These are phyloP conservation scores for Pardosa pseudoannulata DNA, from an alignment of 2,888 invertebrate genomes.

Conservation along the genomic window DNA sequence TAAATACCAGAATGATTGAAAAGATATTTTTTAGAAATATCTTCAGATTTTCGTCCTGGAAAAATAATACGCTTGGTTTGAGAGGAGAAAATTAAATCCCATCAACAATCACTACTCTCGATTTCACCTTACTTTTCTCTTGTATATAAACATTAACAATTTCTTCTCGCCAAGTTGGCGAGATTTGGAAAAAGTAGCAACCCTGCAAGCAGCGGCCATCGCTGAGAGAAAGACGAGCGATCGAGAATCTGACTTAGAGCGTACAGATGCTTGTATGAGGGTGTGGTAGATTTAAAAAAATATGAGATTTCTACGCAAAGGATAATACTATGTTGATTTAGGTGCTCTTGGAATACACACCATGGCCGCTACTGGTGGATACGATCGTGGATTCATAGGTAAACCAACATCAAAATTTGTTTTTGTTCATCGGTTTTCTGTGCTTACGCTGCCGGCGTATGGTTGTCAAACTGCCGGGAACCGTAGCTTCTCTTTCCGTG, in stretches of 20 bases:
- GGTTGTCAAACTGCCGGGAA: conserved; percentile 34
- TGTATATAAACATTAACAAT: too few relatives aligned
- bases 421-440: conserved; percentile 17
- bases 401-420: background rate
- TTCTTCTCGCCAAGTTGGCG: background rate
- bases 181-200: conserved; percentile 25
- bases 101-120: too few relatives aligned
- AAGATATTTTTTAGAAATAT: too few relatives aligned
- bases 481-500: conserved; percentile 19
- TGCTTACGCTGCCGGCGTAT: conserved; percentile 40
- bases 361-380: conserved; percentile 62
- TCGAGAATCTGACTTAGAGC: conserved; percentile 25
- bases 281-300: conserved; percentile 64
- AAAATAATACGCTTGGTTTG: too few relatives aligned
- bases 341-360: conserved; percentile 48
- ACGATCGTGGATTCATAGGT: conserved; percentile 67
- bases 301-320: conserved; percentile 56
- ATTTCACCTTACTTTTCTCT: too few relatives aligned
- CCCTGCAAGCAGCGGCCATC: conserved; percentile 65
- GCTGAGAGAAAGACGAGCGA: conserved; percentile 38
- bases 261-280: conserved; percentile 29
- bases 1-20: too few relatives aligned
- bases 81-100: too few relatives aligned
- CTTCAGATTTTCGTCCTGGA: too few relatives aligned
- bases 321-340: conserved; percentile 57